Conservation (phyloP, 1,140 invertebrate species). For the Drosophila mayri region DNA sequence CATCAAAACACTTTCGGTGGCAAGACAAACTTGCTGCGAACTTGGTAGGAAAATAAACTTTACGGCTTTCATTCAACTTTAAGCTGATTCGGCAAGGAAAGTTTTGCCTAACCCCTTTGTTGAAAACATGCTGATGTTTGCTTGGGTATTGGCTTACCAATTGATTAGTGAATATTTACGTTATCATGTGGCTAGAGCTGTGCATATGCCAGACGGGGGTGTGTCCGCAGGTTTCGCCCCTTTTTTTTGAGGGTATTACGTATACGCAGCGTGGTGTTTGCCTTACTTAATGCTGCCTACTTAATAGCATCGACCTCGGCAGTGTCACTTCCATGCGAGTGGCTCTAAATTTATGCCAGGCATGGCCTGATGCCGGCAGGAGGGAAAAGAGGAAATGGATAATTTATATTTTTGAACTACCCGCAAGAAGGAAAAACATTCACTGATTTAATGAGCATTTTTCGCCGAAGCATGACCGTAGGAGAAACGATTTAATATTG, state of each 20-base stretch:
- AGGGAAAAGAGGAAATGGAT: slow-evolving; percentile 6
- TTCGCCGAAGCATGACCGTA: too few relatives aligned
- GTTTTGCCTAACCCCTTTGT: slow-evolving; percentile 35
- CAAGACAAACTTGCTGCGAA: not conserved
- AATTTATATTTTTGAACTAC: slow-evolving; percentile 18
- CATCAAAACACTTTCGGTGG: slow-evolving; percentile 10
- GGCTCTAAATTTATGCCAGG: slow-evolving; percentile 19
- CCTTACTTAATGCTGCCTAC: slow-evolving; percentile 41
- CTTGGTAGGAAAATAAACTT: slow-evolving; percentile 10
- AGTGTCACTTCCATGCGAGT: slow-evolving; percentile 1
- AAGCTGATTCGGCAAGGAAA: slow-evolving; percentile 12
- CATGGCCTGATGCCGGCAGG: not conserved
- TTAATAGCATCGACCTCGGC: slow-evolving; percentile 30
- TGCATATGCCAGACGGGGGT: slow-evolving; percentile 28
- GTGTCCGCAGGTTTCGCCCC: slow-evolving; percentile 7
- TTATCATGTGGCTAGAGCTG: slow-evolving; percentile 10
- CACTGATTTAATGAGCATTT: not conserved
- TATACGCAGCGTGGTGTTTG: slow-evolving; percentile 50
- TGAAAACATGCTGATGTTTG: slow-evolving; percentile 36
- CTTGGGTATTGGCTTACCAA: slow-evolving; percentile 40
- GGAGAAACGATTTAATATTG: not conserved
- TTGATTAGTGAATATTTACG: slow-evolving; percentile 44
- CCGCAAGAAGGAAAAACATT: not conserved
- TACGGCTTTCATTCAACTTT: not conserved
- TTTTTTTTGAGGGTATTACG: slow-evolving; percentile 20